Evolutionary conservation across 2,797 vertebrate species (phyloP), one percentile per base, ranked within the genome.

Genomic region (Tenualosa thibaudeaui): DNA sequence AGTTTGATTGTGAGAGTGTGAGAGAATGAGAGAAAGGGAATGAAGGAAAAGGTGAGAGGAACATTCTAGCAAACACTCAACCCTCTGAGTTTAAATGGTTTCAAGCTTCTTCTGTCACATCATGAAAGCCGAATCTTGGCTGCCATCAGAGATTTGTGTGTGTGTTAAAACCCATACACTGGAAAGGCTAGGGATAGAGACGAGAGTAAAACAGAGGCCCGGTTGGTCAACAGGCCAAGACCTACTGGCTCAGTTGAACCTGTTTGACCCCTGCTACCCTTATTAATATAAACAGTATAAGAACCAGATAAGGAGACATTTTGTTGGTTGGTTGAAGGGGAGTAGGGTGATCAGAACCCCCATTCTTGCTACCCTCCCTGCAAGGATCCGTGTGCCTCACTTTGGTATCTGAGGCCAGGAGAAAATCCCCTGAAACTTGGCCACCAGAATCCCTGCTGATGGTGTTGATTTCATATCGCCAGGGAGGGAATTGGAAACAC

Each of bases 401-500:
- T 68, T 31, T 1, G 65, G 65, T 71, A 71, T 37, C 65, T 37
- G 62, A 31, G 60, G 3, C 60, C 10, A 0, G 22, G 58, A n/a
- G 6, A 12, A 12, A 31, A 68, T 12, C 26, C 24, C 13, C 62
- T 26, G 31, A 26, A 71, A 37, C 65, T 37, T 40, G 31, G 31
- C 84, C 71, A 68, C 58, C 24, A 60, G 26, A 51, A 49, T 22
- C 26, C 84, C 75, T 54, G 84, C 49, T 40, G 87, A 49, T 68
- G 87, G 81, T 84, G 86, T 89, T 88, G 85, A 86, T 89, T 88
- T 88, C 86, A 82, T 83, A 31, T 81, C 2, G 43, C 60, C 53
- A 84, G 10, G 86, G 86, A 81, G 19, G 88, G 91, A 49, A 90
- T 46, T 83, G n/a, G 68, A 88, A 91, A 89, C 91, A 85, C 81